Base-by-base conservation (phyloP, 2,797 vertebrate genomes). In the Florisuga fusca region DNA sequence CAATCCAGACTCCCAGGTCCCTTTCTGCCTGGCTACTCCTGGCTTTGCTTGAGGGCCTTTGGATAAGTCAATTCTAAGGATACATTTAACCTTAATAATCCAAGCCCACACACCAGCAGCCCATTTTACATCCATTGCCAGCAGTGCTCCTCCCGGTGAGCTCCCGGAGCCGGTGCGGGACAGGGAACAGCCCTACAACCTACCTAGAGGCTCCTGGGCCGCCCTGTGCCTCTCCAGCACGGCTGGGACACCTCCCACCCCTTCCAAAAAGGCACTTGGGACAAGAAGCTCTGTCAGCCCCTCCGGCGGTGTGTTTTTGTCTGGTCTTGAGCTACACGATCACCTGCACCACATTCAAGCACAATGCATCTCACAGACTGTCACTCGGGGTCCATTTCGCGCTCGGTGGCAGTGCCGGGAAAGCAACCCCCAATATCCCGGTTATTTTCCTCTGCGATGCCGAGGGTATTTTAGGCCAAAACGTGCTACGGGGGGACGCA, bases 301-400 rank as follows among this genome's bases (percentile, higher is more conserved):
- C 4, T 7, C 53, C 4, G 10, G 45, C 2, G 12, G 26, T 1
- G 10, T 0, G 1, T 1, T 6, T 21, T 5, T 10, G 16, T 1
- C 41, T 20, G 21, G 15, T 46, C 58, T 8, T 1, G 27, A 15
- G 26, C 48, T 31, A 25, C 4, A 12, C 9, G 1, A 4, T 3
- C 5, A 46, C 54, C 19, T 27, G 5, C 31, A 14, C 1, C 50
- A 4, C 36, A 27, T 2, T 6, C 41, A 9, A 46, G 41, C 2
- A 5, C 45, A 4, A 5, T 0, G 29, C 62, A 6, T 13, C 29
- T 14, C 58, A 6, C 27, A 2, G 53, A 6, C 16, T 11, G 4
- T 0, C 1, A 4, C 73, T 3, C 38, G 6, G 2, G 26, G 4
- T 2, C 53, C 3, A 0, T 3, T n/a, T 7, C 2, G 45, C 55